Evolutionary conservation across 1,140 invertebrate genomes (phyloP).

Genomic region (Aphelinus certus): DNA sequence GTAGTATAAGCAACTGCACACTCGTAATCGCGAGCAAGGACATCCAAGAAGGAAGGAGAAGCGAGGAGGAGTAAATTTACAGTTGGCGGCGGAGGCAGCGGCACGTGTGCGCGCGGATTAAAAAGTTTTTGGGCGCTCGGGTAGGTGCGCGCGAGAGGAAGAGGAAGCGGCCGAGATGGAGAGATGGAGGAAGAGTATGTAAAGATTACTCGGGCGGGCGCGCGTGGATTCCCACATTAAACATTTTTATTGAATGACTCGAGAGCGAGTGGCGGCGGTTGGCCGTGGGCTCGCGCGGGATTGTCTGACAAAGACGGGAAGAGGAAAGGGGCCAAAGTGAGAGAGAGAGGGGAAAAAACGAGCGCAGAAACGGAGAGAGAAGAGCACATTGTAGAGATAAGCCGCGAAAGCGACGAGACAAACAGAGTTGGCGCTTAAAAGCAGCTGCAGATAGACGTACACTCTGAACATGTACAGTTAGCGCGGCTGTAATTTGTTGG

Average conservation of each 20-base stretch:
- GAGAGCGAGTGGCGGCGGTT: too few species aligned
- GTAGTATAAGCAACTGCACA: too few species aligned
- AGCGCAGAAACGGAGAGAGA: neutral
- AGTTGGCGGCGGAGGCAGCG: neutral
- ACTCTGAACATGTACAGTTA: slow-evolving; percentile 18
- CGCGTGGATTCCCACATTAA: too few species aligned
- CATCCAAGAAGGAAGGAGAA: too few species aligned
- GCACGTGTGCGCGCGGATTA: neutral
- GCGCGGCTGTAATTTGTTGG: slow-evolving; percentile 13
- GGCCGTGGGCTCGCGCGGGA: too few species aligned
- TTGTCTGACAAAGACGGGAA: slow-evolving; percentile 14
- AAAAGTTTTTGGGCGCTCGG: neutral
- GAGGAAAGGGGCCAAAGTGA: neutral
- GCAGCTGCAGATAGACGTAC: neutral
- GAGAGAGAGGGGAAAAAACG: slow-evolving; percentile 1
- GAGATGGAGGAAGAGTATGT: neutral
- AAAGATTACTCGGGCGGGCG: too few species aligned
- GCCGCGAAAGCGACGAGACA: slow-evolving; percentile 1
- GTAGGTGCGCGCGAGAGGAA: neutral
- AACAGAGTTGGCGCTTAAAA: slow-evolving; percentile 18
- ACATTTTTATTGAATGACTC: too few species aligned
- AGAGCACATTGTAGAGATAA: slow-evolving; percentile 42
- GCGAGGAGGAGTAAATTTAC: too few species aligned
- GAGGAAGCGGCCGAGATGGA: neutral
- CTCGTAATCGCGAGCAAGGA: too few species aligned